Base-by-base conservation (phyloP, 2,888 invertebrate genomes). In the Chalcosyrphus nemorum region DNA sequence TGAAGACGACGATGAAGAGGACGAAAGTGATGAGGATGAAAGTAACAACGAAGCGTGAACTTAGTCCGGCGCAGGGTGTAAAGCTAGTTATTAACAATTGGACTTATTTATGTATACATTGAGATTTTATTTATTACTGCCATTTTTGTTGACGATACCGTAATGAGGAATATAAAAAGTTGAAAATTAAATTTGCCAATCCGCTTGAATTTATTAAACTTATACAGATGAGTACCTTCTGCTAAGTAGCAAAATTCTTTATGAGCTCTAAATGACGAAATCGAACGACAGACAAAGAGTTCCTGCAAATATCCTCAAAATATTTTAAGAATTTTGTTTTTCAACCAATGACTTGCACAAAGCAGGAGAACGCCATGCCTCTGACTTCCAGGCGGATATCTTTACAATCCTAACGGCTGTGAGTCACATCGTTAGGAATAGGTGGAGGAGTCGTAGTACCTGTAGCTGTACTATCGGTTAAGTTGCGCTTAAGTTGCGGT, bases 41-140 rank as follows among this genome's bases (percentile, higher is more conserved):
- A 75, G 75, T 43, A 76, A 59, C 41, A 76, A 76, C 68, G 76
- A 68, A 66, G 76, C 76, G 66, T 76, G 50, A 75, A 32, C 38
- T 13, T 35, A 56, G 59, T 41, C 38, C 47, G n/a, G 57, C 11
- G n/a, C 32, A 21, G 7, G 17, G 19, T 19, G 27, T 13, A 24
- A 21, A 19, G 5, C 50, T 29, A 43, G 43, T 57, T 65, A 57
- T 41, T 59, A 45, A 50, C 47, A 24, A 76, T 32, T 47, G 43
- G 45, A 41, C 57, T 59, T 66, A 66, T 57, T 75, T 75, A 75
- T 66, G 19, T 56, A 45, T 65, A 21, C 38, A 29, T 24, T 32
- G 21, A 35, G 50, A 52, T 21, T 24, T 38, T 66, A 54, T 54
- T 59, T 75, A 65, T 65, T 57, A 56, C 27, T 32, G 43, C 15